A percentile compares a stretch with the other conserved stretches of the same genome.
Conservation (phyloP, 1,140 invertebrate genomes). For the Penaeus japonicus region DNA sequence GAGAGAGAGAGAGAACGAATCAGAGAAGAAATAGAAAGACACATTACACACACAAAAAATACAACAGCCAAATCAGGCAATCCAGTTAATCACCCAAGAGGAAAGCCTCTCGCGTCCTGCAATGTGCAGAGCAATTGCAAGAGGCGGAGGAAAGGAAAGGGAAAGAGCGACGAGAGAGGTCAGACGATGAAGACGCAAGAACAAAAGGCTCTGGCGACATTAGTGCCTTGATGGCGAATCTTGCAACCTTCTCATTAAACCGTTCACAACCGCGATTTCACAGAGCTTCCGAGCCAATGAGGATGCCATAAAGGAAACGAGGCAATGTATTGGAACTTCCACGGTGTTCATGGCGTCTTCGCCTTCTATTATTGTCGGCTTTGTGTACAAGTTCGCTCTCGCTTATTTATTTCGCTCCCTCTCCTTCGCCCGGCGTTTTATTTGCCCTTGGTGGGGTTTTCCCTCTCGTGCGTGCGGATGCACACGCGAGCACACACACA, state of each 20-base stretch:
- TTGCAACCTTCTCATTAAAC: conserved; percentile 41
- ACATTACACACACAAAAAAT: background rate
- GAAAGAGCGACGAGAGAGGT: no score
- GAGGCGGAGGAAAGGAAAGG: no score
- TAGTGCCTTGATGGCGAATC: background rate
- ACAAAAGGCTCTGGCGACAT: background rate
- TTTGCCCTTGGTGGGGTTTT: no score
- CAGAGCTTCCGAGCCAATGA: conserved; percentile 36
- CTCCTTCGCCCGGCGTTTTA: no score
- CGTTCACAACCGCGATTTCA: conserved; percentile 37
- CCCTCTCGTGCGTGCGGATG: no score
- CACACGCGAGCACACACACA: no score
- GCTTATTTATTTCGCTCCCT: no score
- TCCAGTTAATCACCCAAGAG: background rate
- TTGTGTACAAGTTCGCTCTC: no score
- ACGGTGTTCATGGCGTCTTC: background rate
- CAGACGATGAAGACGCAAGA: no score
- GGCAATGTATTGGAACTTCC: conserved; percentile 38
- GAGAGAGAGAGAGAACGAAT: background rate
- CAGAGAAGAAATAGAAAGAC: background rate
- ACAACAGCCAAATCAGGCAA: background rate
- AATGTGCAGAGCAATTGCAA: no score
- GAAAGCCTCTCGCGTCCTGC: no score
- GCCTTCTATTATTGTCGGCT: no score
- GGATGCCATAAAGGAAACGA: conserved; percentile 48